Conservation (phyloP, 2,888 invertebrate species). For the Imbricaverruca yamaguchii region DNA sequence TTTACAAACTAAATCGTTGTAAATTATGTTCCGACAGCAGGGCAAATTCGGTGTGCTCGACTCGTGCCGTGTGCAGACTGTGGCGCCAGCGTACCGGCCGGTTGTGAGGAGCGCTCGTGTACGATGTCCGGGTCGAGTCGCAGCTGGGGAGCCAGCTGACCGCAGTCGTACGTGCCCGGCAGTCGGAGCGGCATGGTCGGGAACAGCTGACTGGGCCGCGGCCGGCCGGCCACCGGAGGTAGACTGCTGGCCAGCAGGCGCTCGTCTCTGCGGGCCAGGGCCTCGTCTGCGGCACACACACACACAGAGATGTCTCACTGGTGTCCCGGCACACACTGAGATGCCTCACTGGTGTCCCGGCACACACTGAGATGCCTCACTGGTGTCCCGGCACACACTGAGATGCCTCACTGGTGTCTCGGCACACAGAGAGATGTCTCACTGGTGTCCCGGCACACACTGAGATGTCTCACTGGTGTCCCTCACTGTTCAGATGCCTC, state of each 20-base stretch:
- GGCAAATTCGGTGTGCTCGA: too few relatives aligned
- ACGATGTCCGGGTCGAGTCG: background rate
- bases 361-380: too few relatives aligned
- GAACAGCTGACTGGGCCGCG: background rate
- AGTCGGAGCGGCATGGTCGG: slow-evolving; percentile 2
- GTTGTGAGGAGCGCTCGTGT: background rate
- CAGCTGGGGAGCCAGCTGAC: background rate
- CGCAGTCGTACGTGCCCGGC: slow-evolving; percentile 8
- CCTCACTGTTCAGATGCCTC: too few relatives aligned
- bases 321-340: too few relatives aligned
- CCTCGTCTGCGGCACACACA: background rate
- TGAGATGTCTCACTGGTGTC: too few relatives aligned
- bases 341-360: too few relatives aligned
- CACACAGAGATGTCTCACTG: background rate
- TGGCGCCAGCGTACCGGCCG: background rate
- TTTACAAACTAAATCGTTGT: too few relatives aligned
- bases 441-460: too few relatives aligned
- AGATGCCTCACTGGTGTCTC: too few relatives aligned
- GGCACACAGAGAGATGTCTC: background rate
- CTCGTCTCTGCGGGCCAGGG: background rate
- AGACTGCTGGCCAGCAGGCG: background rate
- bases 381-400: too few relatives aligned
- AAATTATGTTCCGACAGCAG: too few relatives aligned
- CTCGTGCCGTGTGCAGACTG: too few relatives aligned
- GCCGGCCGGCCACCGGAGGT: background rate